These are phyloP conservation scores for Drosophila recens DNA, from an alignment of 2,888 invertebrate genomes.

Conservation along the genomic window DNA sequence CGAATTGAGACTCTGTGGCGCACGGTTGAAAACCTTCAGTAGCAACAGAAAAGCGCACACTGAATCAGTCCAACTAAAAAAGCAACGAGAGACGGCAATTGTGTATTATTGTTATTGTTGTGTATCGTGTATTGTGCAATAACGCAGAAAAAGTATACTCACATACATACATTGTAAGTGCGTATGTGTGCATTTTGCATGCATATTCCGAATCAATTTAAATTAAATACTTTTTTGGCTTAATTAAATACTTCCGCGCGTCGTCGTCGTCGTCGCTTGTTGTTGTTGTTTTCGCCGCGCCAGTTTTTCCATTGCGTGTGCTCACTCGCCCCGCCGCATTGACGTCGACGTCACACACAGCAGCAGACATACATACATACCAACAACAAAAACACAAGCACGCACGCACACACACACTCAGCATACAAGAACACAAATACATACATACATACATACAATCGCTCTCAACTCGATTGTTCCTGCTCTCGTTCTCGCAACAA, in stretches of 20 bases:
- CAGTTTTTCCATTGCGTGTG: constrained; percentile 74
- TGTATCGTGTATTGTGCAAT: constrained; percentile 42
- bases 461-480: constrained; percentile 56
- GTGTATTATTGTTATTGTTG: constrained; percentile 46
- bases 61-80: constrained; percentile 31
- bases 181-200: constrained; percentile 19
- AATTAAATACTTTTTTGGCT: constrained; percentile 76
- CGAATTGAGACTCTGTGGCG: constrained; percentile 78
- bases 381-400: constrained; percentile 10
- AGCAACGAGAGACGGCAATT: constrained; percentile 57
- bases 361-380: constrained; percentile 15
- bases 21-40: constrained; percentile 74
- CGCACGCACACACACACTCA: not conserved
- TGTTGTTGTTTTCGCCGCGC: constrained; percentile 60
- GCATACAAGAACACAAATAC: not conserved
- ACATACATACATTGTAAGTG: constrained; percentile 12
- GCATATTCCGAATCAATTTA: constrained; percentile 63
- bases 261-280: constrained; percentile 43
- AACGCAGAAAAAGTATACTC: constrained; percentile 13
- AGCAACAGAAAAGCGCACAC: constrained; percentile 70
- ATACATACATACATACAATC: constrained; percentile 21
- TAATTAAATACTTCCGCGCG: constrained; percentile 79
- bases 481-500: constrained; percentile 47
- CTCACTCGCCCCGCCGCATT: constrained; percentile 45
- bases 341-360: constrained; percentile 54